phyloP scores from a whole-genome alignment of 2,113 vertebrate species.

The Catharus minimus region DNA sequence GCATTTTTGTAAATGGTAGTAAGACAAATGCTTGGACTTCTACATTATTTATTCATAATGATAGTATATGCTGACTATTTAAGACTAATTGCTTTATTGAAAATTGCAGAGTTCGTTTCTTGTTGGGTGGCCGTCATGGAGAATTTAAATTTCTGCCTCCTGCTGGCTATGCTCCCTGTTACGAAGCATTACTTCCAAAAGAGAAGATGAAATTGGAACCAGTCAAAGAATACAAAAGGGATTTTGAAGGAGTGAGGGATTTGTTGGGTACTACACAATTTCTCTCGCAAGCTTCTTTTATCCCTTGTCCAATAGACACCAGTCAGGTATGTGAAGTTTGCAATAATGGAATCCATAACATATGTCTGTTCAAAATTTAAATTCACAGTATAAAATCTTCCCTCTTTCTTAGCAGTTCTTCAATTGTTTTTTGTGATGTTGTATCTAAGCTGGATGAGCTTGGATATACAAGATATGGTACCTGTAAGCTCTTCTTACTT shows the following conservation, averaged over 20 bases:
- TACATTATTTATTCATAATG: background rate
- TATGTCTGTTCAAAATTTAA: background rate
- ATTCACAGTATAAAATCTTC: background rate
- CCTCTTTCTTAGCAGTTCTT: background rate
- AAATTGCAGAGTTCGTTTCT: conserved; percentile 87
- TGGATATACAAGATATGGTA: background rate
- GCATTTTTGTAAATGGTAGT: background rate
- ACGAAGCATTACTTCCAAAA: conserved; percentile 92
- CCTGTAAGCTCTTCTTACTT: background rate
- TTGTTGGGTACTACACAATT: conserved; percentile 90
- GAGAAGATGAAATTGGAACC: conserved; percentile 95
- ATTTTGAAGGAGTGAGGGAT: conserved; percentile 87
- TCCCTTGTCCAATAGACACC: conserved; percentile 94
- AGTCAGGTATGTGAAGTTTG: conserved; percentile 82
- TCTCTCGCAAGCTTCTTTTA: conserved; percentile 92
- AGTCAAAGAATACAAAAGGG: conserved; percentile 97
- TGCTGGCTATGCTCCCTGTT: conserved; percentile 92
- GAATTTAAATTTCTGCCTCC: conserved; percentile 98
- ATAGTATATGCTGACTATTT: background rate
- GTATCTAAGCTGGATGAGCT: background rate
- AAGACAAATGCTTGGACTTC: background rate
- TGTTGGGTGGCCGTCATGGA: conserved; percentile 94
- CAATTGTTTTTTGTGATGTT: background rate
- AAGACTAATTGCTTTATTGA: background rate
- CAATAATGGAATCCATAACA: background rate